phyloP scores from a whole-genome alignment of 2,888 invertebrate species.

The Balanococcus diminutus region DNA sequence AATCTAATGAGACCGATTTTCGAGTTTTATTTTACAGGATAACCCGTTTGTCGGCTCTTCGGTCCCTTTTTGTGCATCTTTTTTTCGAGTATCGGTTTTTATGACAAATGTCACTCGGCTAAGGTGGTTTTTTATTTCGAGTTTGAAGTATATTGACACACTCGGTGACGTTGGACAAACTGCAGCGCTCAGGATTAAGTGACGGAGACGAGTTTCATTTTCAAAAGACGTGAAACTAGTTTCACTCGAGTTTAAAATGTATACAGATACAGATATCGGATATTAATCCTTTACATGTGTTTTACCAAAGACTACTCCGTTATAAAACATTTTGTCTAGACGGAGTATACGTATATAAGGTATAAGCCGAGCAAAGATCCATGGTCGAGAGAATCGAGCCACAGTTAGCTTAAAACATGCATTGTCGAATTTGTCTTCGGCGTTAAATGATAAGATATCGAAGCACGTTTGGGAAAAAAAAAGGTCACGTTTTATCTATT shows the following conservation, averaged over 20 bases:
- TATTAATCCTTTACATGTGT: constrained; percentile 43
- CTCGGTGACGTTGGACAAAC: not conserved
- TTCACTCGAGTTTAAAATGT: not conserved
- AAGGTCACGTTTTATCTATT: constrained; percentile 1
- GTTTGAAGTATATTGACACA: constrained; percentile 7
- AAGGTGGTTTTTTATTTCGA: not conserved
- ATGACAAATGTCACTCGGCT: not conserved
- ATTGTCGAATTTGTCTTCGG: constrained; percentile 28
- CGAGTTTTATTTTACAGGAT: constrained; percentile 41
- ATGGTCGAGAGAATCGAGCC: too few species aligned
- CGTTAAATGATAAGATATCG: constrained; percentile 26
- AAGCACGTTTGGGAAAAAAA: constrained; percentile 13
- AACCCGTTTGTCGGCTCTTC: constrained; percentile 43
- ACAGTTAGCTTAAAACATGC: not conserved
- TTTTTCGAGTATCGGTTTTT: constrained; percentile 7
- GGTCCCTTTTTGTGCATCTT: constrained; percentile 1
- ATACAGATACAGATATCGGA: not conserved
- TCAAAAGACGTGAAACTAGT: constrained; percentile 15
- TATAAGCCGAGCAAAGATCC: too few species aligned
- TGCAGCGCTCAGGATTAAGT: constrained; percentile 15
- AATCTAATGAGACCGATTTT: constrained; percentile 49
- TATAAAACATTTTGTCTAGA: constrained; percentile 17
- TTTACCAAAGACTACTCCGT: not conserved
- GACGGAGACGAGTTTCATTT: constrained; percentile 36
- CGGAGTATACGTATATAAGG: not conserved